phyloP scores from a whole-genome alignment of 2,888 invertebrate species.

The Drosophila subquinaria region DNA sequence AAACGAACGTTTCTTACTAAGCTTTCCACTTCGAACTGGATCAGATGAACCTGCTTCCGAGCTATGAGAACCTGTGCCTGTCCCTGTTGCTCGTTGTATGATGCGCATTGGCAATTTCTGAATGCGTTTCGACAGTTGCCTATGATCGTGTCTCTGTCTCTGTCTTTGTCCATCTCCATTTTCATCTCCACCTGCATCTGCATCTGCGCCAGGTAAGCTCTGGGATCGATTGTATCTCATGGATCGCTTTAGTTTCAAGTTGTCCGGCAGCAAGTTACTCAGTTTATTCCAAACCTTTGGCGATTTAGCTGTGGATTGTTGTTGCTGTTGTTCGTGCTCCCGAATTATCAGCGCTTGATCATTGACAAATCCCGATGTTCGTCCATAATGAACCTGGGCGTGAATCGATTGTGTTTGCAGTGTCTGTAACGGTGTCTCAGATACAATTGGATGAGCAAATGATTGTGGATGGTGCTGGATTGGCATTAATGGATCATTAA shows the following conservation, averaged over 20 bases:
- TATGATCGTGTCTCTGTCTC: too few relatives aligned
- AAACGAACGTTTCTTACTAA: conserved; percentile 90
- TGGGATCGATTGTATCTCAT: conserved; percentile 89
- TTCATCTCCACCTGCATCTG: conserved; percentile 50
- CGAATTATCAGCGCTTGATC: conserved; percentile 60
- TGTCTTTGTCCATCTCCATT: too few relatives aligned
- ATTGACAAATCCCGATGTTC: neutral
- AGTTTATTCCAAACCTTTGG: conserved; percentile 86
- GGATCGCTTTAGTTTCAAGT: conserved; percentile 86
- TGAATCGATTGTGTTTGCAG: conserved; percentile 6
- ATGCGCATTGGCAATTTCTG: conserved; percentile 78
- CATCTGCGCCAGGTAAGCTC: conserved; percentile 90
- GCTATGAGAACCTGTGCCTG: conserved; percentile 34
- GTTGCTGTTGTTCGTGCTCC: neutral
- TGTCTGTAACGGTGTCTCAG: neutral
- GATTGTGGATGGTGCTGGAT: neutral
- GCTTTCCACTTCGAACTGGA: conserved; percentile 12
- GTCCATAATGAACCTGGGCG: neutral
- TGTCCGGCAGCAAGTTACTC: conserved; percentile 92
- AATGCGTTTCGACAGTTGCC: conserved; percentile 70
- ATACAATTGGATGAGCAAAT: neutral
- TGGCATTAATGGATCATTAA: neutral
- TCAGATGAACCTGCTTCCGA: conserved; percentile 1
- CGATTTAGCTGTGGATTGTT: conserved; percentile 36
- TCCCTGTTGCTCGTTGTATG: conserved; percentile 63